Conservation (phyloP, 2,113 vertebrate genomes). For the Drymodes brunneopygia region DNA sequence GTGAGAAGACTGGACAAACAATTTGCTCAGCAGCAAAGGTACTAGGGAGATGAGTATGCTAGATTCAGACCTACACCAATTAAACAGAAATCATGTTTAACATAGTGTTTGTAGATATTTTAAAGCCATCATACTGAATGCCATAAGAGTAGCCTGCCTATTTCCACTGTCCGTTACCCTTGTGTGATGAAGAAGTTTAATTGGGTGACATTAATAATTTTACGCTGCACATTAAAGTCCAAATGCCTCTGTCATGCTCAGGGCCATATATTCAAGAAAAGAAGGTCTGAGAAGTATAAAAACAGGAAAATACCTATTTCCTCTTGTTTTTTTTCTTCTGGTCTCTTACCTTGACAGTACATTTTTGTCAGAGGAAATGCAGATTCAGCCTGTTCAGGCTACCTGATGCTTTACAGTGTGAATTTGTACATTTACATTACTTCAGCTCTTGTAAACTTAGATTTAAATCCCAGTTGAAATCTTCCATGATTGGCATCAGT, state of each 20-base stretch:
- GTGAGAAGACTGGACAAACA: not conserved
- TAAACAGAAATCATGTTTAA: not conserved
- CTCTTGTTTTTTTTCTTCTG: not conserved
- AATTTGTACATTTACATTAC: fast-evolving
- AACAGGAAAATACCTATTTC: not conserved
- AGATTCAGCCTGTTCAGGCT: not conserved
- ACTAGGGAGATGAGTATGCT: not conserved
- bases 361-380: not conserved
- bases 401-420: not conserved
- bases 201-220: not conserved
- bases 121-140: not conserved
- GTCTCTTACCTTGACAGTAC: not conserved
- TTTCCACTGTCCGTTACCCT: not conserved
- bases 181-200: not conserved
- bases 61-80: not conserved
- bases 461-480: not conserved
- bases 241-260: not conserved
- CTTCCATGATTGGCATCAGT: not conserved
- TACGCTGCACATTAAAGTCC: not conserved
- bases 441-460: not conserved
- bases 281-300: not conserved
- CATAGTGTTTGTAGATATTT: not conserved
- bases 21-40: not conserved
- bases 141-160: not conserved
- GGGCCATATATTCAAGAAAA: not conserved